Evolutionary conservation across 2,888 invertebrate genomes (phyloP).

Genomic region (Patella ulyssiponensis): DNA sequence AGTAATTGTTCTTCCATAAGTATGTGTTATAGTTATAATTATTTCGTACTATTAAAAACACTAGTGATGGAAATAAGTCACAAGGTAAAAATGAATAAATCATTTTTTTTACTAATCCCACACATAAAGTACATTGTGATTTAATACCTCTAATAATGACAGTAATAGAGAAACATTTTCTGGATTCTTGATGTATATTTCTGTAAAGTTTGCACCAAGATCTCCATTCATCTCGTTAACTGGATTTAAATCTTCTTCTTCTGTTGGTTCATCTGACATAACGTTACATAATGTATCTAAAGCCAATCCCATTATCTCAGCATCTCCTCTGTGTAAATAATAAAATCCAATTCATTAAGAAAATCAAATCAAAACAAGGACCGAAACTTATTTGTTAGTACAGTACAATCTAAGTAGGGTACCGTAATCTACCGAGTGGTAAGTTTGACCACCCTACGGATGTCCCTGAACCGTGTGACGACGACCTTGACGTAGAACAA

Average conservation of each 20-base stretch:
- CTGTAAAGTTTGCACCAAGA: constrained; percentile 82
- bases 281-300: constrained; percentile 94
- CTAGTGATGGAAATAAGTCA: neutral
- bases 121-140: neutral
- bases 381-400: too few species aligned
- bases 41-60: too few species aligned
- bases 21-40: too few species aligned
- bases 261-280: constrained; percentile 76
- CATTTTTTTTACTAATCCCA: neutral
- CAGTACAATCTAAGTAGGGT: too few species aligned
- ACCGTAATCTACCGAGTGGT: too few species aligned
- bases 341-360: too few species aligned
- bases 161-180: constrained; percentile 88
- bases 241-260: constrained; percentile 64
- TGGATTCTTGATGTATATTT: constrained; percentile 93
- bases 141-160: constrained; percentile 79
- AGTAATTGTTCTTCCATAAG: too few species aligned
- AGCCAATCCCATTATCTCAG: constrained; percentile 92
- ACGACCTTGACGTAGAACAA: too few species aligned
- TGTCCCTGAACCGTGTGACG: too few species aligned
- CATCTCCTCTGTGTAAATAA: constrained; percentile 78
- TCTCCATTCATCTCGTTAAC: constrained; percentile 61
- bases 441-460: too few species aligned
- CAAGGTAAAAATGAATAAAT: neutral
- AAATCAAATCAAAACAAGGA: too few species aligned